Conservation (phyloP, 2,797 vertebrate genomes). For the Leuciscus waleckii region DNA sequence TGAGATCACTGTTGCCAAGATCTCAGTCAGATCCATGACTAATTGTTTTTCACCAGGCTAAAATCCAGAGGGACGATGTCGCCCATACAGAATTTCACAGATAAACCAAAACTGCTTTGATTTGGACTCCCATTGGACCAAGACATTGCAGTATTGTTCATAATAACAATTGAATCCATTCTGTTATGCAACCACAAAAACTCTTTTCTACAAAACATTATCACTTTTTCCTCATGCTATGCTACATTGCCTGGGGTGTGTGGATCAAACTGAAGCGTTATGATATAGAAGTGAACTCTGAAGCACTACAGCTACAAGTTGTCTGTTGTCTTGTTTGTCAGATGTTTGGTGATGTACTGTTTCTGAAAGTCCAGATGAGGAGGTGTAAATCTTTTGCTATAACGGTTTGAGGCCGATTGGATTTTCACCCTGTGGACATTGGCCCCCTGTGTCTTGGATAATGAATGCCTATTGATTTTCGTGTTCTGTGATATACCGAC, state of each 20-base stretch:
- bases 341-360: not conserved
- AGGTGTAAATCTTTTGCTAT: slow-evolving; percentile 34
- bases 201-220: not conserved
- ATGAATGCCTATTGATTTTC: slow-evolving; percentile 38
- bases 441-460: not conserved
- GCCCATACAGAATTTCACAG: slow-evolving; percentile 20
- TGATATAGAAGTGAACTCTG: slow-evolving; percentile 21
- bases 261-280: not conserved
- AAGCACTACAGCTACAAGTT: slow-evolving; percentile 1
- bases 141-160: not conserved
- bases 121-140: not conserved
- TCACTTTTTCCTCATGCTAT: slow-evolving; percentile 12
- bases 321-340: slow-evolving; percentile 9
- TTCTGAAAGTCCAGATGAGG: slow-evolving; percentile 27
- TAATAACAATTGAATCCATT: not conserved
- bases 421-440: slow-evolving; percentile 24
- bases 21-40: slow-evolving; percentile 37
- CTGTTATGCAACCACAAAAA: not conserved
- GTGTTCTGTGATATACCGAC: slow-evolving; percentile 30
- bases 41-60: slow-evolving; percentile 22
- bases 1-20: slow-evolving; percentile 32
- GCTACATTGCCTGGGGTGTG: not conserved
- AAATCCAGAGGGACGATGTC: not conserved
- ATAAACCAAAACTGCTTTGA: slow-evolving; percentile 5
- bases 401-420: slow-evolving; percentile 28